Percentiles rank a stretch among this genome's conserved stretches.
Conservation (phyloP, 2,797 vertebrate species). For the Nothura maculosa region DNA sequence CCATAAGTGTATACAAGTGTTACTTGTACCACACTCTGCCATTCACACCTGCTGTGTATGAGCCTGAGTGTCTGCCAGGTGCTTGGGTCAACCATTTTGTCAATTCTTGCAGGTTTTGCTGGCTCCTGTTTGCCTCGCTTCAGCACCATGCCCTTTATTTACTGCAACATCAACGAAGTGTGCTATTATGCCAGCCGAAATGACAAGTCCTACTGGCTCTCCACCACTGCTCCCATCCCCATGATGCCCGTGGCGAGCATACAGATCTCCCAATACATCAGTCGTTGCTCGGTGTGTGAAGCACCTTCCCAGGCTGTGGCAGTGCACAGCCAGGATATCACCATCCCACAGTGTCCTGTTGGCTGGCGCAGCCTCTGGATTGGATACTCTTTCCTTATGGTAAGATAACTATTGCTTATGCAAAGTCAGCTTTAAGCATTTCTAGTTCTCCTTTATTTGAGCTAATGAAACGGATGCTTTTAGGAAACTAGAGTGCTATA, state of each 20-base stretch:
- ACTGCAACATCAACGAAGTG: conserved; percentile 93
- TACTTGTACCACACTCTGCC: not conserved
- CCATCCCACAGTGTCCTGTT: conserved; percentile 90
- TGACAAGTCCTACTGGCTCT: conserved; percentile 98
- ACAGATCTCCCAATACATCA: conserved; percentile 93
- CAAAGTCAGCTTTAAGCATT: not conserved
- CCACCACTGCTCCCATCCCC: conserved; percentile 93
- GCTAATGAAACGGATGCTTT: not conserved
- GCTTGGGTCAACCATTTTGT: not conserved
- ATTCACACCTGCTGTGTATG: rapidly evolving
- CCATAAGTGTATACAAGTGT: no score
- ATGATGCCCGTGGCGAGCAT: conserved; percentile 93
- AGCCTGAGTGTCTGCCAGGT: not conserved
- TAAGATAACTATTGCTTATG: conserved; percentile 55
- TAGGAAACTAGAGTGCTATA: not conserved
- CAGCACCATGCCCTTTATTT: conserved; percentile 97
- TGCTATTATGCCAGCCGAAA: conserved; percentile 95
- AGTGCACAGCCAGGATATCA: conserved; percentile 94
- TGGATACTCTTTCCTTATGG: conserved; percentile 98
- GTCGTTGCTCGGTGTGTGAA: conserved; percentile 95
- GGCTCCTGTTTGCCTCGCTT: conserved; percentile 95
- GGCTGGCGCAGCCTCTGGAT: conserved; percentile 98
- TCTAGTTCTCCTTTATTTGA: not conserved
- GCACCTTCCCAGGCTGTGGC: conserved; percentile 93
- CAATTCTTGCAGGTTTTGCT: conserved; percentile 87